A percentile compares a stretch with the other conserved stretches of the same genome.
These are phyloP conservation scores for Ips typographus DNA, from an alignment of 1,140 invertebrate genomes.

Conservation along the genomic window DNA sequence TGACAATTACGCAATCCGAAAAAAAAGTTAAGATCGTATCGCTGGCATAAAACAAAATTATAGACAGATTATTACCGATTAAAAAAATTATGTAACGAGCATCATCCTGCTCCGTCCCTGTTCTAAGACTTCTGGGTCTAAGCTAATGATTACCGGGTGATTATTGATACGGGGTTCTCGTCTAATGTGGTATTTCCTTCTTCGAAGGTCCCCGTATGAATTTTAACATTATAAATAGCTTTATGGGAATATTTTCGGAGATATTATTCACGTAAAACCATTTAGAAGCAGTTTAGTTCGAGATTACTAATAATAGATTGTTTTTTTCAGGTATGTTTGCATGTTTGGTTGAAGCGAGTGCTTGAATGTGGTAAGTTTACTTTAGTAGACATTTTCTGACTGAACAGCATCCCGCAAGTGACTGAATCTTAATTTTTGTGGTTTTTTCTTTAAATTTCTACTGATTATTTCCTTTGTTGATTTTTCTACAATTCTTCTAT, in stretches of 20 bases:
- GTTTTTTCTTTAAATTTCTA: too few relatives aligned
- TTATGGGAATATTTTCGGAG: constrained; percentile 4
- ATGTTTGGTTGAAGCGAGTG: too few relatives aligned
- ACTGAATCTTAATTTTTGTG: too few relatives aligned
- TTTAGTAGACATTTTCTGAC: too few relatives aligned
- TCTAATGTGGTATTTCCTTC: constrained; percentile 27
- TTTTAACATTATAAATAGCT: constrained; percentile 3
- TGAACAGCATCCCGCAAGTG: too few relatives aligned
- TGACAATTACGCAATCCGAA: too few relatives aligned
- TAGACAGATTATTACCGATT: background rate
- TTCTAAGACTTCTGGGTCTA: background rate
- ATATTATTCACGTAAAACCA: background rate
- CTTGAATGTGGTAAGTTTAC: too few relatives aligned
- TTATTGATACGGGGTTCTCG: constrained; percentile 16
- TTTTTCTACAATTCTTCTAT: too few relatives aligned
- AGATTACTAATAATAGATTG: too few relatives aligned
- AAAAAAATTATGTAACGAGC: background rate
- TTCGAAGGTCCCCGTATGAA: constrained; percentile 4
- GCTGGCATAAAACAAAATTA: background rate
- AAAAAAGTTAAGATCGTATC: background rate
- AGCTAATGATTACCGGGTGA: constrained; percentile 14
- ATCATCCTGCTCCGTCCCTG: constrained; percentile 7
- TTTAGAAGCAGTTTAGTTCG: background rate
- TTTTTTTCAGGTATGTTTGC: too few relatives aligned
- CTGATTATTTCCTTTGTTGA: too few relatives aligned